Evolutionary conservation across 92 coral and sea anemone species (phyloP), one percentile per base, ranked within the genome.

Genomic region (Parazoanthus darwini): DNA sequence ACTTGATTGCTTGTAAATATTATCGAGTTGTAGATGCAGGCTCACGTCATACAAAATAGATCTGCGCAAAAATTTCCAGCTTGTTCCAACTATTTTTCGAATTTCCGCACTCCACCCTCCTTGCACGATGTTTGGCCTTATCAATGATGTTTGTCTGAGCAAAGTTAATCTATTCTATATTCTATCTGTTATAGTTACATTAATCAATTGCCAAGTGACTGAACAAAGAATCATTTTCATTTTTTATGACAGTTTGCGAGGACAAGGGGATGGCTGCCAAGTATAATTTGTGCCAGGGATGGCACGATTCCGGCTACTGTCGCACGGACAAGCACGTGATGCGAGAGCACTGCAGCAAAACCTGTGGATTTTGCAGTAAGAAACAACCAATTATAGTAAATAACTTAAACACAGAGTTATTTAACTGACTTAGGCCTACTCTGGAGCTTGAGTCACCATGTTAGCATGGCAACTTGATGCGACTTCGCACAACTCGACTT

Each of bases 301-400:
- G 85, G 85, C 72, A 15, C 0, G 25, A 37, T 58, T 71, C 85
- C 14, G 85, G 85, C 14, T 81, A 81, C 85, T 81, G 85, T 22
- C 48, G 29, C 73, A 37, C 73, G 13, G 85, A 81, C 72, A 81
- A 81, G 44, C 85, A 81, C 74, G 85, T 81, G 85, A 81, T 81
- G 85, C 35, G 72, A 35, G 48, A 35, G 35, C 73, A 81, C 35
- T 81, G 85, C 73, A 58, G 73, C 54, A 81, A 81, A 66, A 81
- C 85, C 74, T 81, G 85, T 14, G 85, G 85, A 63, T 81, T 81
- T 23, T 81, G 85, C 29, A 81, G 85, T 81, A 81, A 81, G 85
- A 36, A 36, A 38, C 74, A 56, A 36, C 6, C 5, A 9, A 2
- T 15, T 11, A 0, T 13, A 54, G 59, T 54, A 54, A 54, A 54